phyloP scores from a whole-genome alignment of 2,797 vertebrate genomes.

The Poeciliopsis presidionis region DNA sequence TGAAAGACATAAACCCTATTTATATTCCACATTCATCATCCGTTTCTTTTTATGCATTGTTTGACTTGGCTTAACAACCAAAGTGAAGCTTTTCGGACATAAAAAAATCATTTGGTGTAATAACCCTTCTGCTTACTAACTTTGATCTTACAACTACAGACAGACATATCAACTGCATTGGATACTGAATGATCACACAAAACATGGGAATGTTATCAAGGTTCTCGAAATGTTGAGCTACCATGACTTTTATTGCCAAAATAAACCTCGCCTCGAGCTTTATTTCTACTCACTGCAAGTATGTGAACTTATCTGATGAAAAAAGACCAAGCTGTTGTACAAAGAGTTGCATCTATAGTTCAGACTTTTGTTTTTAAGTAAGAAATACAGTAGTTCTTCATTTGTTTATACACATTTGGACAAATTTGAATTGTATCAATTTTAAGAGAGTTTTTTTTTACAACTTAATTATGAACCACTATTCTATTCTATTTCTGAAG shows the following conservation, averaged over 20 bases:
- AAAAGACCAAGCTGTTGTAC: neutral
- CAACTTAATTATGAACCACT: neutral
- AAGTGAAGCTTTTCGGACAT: neutral
- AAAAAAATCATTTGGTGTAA: neutral
- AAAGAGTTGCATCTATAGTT: neutral
- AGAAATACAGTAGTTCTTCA: neutral
- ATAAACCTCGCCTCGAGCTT: neutral
- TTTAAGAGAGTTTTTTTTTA: neutral
- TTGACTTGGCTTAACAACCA: neutral
- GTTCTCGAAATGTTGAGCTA: neutral
- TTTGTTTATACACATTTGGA: neutral
- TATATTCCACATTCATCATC: constrained; percentile 17
- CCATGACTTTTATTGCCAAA: neutral
- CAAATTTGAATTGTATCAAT: neutral
- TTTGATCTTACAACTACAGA: neutral
- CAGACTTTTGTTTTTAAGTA: neutral
- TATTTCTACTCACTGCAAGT: neutral
- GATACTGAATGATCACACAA: neutral
- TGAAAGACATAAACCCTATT: constrained; percentile 21
- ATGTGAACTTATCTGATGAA: neutral
- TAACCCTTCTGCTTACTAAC: neutral
- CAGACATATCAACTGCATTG: neutral
- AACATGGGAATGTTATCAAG: neutral
- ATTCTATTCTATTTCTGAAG: neutral
- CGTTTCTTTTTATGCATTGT: constrained; percentile 11